These are phyloP conservation scores for Neodon shergylaensis DNA, from an alignment of 2,113 vertebrate species.

Conservation along the genomic window DNA sequence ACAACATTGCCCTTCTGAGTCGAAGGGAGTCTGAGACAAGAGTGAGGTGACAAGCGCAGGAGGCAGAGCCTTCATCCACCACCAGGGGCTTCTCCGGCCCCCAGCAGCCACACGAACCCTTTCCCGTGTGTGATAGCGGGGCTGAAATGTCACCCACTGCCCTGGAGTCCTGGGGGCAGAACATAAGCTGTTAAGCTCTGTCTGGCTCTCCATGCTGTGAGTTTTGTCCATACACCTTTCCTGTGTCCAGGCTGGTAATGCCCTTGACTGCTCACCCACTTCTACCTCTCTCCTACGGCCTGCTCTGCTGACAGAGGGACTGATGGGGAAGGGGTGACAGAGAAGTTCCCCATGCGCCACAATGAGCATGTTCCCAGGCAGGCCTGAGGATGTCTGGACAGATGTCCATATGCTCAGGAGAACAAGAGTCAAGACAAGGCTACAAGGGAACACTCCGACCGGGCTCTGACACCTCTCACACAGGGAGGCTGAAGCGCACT, in stretches of 20 bases:
- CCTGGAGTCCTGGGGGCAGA: neutral
- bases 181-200: neutral
- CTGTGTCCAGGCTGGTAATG: neutral
- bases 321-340: neutral
- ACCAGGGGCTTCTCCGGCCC: neutral
- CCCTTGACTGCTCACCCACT: neutral
- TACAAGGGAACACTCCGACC: neutral
- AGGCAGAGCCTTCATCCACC: neutral
- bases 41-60: neutral
- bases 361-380: neutral
- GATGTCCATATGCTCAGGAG: neutral
- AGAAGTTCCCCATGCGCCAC: neutral
- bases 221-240: neutral
- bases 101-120: neutral
- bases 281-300: neutral
- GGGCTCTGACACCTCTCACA: neutral
- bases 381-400: neutral
- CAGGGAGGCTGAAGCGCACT: slow-evolving; percentile 49
- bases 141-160: neutral
- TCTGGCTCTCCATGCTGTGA: neutral
- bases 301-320: neutral
- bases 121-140: neutral
- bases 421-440: neutral
- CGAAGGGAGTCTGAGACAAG: neutral
- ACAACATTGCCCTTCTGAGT: neutral